Conservation (phyloP, 2,113 vertebrate species). For the Gopherus evgoodei region DNA sequence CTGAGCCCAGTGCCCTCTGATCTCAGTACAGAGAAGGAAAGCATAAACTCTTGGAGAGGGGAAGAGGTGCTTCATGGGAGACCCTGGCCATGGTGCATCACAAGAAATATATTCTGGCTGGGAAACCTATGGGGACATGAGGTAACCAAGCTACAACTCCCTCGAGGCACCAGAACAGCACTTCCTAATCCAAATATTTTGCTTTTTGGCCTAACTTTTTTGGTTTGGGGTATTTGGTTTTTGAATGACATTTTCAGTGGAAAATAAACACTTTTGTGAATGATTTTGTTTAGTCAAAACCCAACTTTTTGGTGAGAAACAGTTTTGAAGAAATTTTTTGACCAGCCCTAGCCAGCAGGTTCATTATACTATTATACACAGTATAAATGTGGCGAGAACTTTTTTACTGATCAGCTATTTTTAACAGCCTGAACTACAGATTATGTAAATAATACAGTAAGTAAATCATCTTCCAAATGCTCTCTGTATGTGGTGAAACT, state of each 20-base stretch:
- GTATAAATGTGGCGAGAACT: background rate
- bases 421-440: background rate
- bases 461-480: background rate
- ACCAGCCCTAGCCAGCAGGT: background rate
- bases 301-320: background rate
- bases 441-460: background rate
- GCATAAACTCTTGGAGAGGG: background rate
- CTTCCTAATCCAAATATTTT: background rate
- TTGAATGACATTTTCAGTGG: background rate
- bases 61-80: background rate
- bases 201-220: background rate
- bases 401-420: background rate
- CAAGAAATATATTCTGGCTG: background rate
- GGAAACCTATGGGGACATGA: background rate
- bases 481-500: background rate
- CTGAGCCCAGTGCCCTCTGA: background rate
- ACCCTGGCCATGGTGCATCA: background rate
- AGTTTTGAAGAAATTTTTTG: background rate
- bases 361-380: background rate
- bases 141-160: background rate
- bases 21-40: no score
- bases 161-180: background rate
- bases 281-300: background rate
- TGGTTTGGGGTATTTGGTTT: background rate
- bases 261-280: background rate